Percentiles rank a stretch among this genome's conserved stretches.
phyloP scores from a whole-genome alignment of 64 coral and sea anemone species.

The Montipora sp. region DNA sequence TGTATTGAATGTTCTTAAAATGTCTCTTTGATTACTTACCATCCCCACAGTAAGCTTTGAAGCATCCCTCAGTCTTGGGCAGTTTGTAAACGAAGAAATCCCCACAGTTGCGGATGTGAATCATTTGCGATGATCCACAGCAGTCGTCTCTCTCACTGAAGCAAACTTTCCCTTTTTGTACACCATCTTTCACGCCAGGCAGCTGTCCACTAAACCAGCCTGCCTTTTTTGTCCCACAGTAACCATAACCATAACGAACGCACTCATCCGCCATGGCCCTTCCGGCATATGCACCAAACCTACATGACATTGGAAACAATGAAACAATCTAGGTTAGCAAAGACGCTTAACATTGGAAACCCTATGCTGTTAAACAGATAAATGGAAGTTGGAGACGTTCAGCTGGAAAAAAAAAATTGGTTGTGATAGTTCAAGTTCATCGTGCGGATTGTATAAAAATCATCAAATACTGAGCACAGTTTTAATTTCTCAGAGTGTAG shows the following conservation, averaged over 20 bases:
- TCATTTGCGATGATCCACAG: not conserved
- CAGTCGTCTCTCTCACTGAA: conserved; percentile 41
- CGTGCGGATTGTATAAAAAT: too few relatives aligned
- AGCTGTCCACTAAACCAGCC: conserved; percentile 49
- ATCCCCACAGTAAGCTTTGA: conserved; percentile 20
- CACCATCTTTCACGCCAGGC: conserved; percentile 24
- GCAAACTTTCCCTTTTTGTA: conserved; percentile 36
- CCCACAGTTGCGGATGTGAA: conserved; percentile 57
- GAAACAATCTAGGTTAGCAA: too few relatives aligned
- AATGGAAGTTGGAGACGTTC: too few relatives aligned
- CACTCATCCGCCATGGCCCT: conserved; percentile 32
- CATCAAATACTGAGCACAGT: too few relatives aligned
- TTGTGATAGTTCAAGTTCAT: too few relatives aligned
- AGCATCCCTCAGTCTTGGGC: not conserved
- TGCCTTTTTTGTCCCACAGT: not conserved
- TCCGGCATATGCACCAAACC: conserved; percentile 2
- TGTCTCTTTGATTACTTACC: not conserved
- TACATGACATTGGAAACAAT: not conserved
- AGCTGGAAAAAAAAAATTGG: too few relatives aligned
- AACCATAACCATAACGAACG: not conserved
- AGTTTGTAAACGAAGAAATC: conserved; percentile 65
- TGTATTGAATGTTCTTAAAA: too few relatives aligned
- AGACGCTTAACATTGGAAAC: too few relatives aligned
- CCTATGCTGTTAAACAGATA: too few relatives aligned
- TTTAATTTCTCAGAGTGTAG: too few relatives aligned